Base-by-base conservation (phyloP, 2,797 vertebrate genomes). In the Myioborus miniatus region DNA sequence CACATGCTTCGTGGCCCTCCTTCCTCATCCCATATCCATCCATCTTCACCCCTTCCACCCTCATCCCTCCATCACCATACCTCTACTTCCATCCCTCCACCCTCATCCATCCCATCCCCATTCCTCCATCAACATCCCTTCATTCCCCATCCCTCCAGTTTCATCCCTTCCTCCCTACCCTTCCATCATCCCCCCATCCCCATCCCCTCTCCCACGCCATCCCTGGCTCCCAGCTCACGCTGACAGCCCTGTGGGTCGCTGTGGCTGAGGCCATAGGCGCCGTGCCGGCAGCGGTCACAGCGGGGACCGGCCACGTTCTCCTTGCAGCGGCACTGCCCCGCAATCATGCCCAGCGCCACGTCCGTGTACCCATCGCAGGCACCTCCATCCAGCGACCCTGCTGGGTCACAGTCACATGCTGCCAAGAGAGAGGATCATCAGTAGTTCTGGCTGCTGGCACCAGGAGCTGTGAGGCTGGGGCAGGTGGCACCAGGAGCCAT, bases 311-410 rank as follows among this genome's bases (percentile, higher is more conserved):
- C 98, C 70, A 99, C 98, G 0, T 98, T 97, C 64, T 95, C 95
- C 97, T 99, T 99, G 97, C 99, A 99, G 92, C 97, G 98, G 95
- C 98, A 99, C 96, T 99, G 99, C 30, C 99, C 99, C 0, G 98
- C 94, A 11, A 99, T 98, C 98, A 98, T 98, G 37, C 98, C 97
- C 90, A 96, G 87, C 4, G 97, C 97, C 68, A 96, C 89, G 5
- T 99, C 98, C 0, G 98, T 99, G 97, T 99, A 97, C 23, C 98
- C 94, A 17, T 99, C 99, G 12, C 99, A 99, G 52, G 98, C 96
- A 0, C 98, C 98, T 7, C 98, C 98, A 3, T 99, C 98, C 97
- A 98, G 39, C 0, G 98, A 98, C 18, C 98, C 99, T 20, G 98
- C 98, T 0, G 98, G 98, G 94, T 99, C 98, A 58, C 98, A 99